Evolutionary conservation across 2,888 invertebrate species (phyloP).

Genomic region (Synanthedon myopaeformis): DNA sequence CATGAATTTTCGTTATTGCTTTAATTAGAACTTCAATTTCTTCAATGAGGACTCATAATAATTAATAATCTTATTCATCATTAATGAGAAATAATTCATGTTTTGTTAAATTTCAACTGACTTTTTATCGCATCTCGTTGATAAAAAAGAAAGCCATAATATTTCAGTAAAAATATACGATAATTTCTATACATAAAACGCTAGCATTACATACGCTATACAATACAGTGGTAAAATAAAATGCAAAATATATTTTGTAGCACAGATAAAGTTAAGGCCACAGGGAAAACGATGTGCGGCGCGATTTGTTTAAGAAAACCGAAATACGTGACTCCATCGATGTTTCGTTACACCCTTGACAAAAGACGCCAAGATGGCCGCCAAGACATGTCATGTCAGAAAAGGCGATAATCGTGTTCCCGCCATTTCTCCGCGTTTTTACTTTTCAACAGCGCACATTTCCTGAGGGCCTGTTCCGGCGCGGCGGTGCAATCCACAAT

Average conservation of each 20-base stretch:
- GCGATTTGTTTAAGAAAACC: slow-evolving; percentile 15
- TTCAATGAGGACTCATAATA: too few relatives aligned
- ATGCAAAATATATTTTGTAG: background rate
- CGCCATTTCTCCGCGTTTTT: slow-evolving; percentile 23
- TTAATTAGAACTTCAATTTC: too few relatives aligned
- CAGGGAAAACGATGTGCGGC: background rate
- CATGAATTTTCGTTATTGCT: too few relatives aligned
- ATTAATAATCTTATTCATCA: too few relatives aligned
- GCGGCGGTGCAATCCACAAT: slow-evolving; percentile 18
- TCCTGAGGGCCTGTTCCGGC: slow-evolving; percentile 36
- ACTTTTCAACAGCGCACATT: slow-evolving; percentile 44
- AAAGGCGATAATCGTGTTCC: slow-evolving; percentile 21
- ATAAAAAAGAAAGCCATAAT: too few relatives aligned
- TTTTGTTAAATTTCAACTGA: too few relatives aligned
- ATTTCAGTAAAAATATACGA: too few relatives aligned
- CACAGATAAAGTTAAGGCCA: background rate
- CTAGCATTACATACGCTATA: too few relatives aligned
- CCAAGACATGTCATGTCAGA: slow-evolving; percentile 46
- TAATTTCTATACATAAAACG: too few relatives aligned
- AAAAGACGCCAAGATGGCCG: slow-evolving; percentile 45
- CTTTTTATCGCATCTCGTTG: too few relatives aligned
- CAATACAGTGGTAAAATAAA: background rate
- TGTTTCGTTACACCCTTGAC: slow-evolving; percentile 34
- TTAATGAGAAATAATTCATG: too few relatives aligned
- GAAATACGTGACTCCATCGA: slow-evolving; percentile 53